Conservation (phyloP, 2,113 vertebrate genomes). For the Microtus richardsoni region DNA sequence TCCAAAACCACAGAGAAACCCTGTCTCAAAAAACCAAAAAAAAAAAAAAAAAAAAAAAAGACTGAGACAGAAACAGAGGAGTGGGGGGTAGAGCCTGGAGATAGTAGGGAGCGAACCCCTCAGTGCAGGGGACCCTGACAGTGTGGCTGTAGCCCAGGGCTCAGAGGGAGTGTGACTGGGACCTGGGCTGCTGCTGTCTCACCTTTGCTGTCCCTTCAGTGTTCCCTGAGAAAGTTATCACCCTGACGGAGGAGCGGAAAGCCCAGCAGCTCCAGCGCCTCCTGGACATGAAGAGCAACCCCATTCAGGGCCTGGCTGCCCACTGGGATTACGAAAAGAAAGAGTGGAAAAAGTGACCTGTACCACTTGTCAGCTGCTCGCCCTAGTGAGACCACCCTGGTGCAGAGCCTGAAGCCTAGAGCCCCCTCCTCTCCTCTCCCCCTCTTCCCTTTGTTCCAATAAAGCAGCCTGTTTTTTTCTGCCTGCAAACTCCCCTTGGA, state of each 20-base stretch:
- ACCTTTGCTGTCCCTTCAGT: constrained; percentile 78
- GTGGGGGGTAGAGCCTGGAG: not conserved
- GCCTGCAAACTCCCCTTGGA: not conserved
- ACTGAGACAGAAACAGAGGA: not conserved
- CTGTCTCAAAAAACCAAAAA: too few relatives aligned
- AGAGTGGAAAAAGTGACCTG: constrained; percentile 89
- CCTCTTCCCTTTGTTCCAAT: constrained; percentile 6
- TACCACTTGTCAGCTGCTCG: accelerated
- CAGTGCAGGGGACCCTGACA: not conserved
- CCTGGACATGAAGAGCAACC: constrained; percentile 91
- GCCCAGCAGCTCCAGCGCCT: constrained; percentile 89
- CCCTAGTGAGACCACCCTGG: not conserved
- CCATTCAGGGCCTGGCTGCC: constrained; percentile 88
- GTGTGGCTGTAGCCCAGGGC: not conserved
- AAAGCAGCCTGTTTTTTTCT: constrained; percentile 30
- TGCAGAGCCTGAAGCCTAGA: not conserved
- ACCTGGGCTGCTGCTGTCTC: not conserved
- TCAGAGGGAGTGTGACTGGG: not conserved
- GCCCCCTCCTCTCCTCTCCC: too few relatives aligned
- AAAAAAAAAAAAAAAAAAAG: too few relatives aligned
- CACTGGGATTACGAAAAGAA: constrained; percentile 93
- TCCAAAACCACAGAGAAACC: too few relatives aligned
- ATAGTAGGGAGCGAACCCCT: too few relatives aligned
- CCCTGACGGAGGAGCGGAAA: constrained; percentile 88
- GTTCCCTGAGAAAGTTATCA: constrained; percentile 86